Base-by-base conservation (phyloP, 2,113 vertebrate genomes). In the Brachirus orientalis region DNA sequence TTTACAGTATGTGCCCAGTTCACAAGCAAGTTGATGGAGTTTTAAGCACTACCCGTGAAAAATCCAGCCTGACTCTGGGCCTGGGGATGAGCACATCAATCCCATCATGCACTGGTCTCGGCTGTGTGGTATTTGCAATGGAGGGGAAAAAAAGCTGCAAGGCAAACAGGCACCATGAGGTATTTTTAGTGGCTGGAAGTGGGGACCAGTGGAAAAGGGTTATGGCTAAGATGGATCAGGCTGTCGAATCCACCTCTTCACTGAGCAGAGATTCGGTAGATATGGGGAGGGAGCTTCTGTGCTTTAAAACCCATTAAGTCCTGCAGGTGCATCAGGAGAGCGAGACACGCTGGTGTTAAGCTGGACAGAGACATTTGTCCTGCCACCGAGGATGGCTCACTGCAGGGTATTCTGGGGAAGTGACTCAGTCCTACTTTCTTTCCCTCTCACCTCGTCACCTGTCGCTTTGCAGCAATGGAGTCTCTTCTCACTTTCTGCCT, bases 91-190 rank as follows among this genome's bases (percentile, higher is more conserved):
- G 66, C 7, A 7, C 58, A 28, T 79, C 82, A 64, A 69, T 81
- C 72, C 68, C 65, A 72, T 65, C 62, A 35, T 70, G 72, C 56
- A 41, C 55, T 54, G 65, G 64, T 61, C 82, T 82, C 71, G 71
- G 87, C 76, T 79, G 80, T 61, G 47, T 47, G 84, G 63, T 58
- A 70, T 83, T 71, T 71, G 57, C 72, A 51, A 78, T 57, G 48
- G 48, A 61, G 12, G 14, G 43, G 60, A 47, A 51, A 69, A 64
- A 40, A 61, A 74, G 57, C 60, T 72, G 45, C 11, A 35, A 71
- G 60, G 76, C 58, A 69, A 71, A 77, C 55, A 47, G 63, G 18
- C 35, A 33, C 50, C 36, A 6, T 11, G 43, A 38, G 52, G 78
- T 79, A 47, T 63, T 85, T 82, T 71, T 57, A 73, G 51, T 48